phyloP scores from a whole-genome alignment of 2,888 invertebrate species.

The Alloplasta piceator region DNA sequence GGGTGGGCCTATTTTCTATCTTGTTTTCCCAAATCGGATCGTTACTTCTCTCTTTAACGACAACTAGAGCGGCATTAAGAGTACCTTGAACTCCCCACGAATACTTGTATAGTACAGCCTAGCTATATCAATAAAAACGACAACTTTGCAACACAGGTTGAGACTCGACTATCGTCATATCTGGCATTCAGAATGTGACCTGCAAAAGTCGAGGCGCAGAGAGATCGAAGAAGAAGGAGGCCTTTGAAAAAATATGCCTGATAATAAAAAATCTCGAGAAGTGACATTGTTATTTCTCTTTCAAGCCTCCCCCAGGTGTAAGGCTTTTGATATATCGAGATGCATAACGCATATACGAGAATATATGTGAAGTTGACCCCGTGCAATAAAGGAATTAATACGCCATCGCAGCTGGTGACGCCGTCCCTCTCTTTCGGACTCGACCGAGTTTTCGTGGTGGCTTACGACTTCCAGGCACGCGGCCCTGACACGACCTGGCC shows the following conservation, averaged over 20 bases:
- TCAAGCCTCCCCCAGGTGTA: constrained; percentile 9
- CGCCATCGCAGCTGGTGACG: constrained; percentile 32
- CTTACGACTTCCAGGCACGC: constrained; percentile 60
- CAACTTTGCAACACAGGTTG: constrained; percentile 16
- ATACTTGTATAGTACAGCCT: background rate
- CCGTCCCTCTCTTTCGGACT: constrained; percentile 8
- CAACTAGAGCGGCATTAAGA: constrained; percentile 8
- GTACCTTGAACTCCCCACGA: constrained; percentile 12
- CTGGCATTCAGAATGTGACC: constrained; percentile 41
- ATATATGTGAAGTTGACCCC: constrained; percentile 31
- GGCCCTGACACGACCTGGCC: constrained; percentile 56
- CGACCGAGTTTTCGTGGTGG: constrained; percentile 41
- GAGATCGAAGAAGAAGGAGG: constrained; percentile 28
- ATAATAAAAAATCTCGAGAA: background rate
- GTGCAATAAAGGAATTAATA: constrained; percentile 63
- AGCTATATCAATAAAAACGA: constrained; percentile 1
- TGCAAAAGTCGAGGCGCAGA: constrained; percentile 28
- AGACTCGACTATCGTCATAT: constrained; percentile 43
- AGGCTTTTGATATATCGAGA: constrained; percentile 48
- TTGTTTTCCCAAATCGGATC: constrained; percentile 18
- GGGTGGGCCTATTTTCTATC: constrained; percentile 28
- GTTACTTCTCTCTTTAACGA: constrained; percentile 27
- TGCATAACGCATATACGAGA: constrained; percentile 26
- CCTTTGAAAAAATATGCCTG: constrained; percentile 17
- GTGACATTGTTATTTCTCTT: constrained; percentile 52